Evolutionary conservation across 1,140 invertebrate species (phyloP).

Genomic region (Venturia canescens): DNA sequence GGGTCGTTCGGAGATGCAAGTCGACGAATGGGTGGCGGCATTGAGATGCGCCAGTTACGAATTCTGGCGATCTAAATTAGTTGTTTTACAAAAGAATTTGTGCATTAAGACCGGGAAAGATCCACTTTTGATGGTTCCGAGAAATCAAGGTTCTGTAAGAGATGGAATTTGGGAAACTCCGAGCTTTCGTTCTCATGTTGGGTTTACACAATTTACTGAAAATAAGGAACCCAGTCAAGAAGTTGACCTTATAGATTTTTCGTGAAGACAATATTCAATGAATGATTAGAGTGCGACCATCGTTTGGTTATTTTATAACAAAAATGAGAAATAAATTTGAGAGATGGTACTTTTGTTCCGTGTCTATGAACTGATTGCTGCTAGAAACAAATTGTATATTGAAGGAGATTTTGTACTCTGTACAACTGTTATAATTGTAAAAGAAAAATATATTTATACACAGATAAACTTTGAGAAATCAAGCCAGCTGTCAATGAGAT

Average conservation of each 20-base stretch:
- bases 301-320: too few relatives aligned
- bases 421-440: too few relatives aligned
- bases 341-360: too few relatives aligned
- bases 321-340: too few relatives aligned
- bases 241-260: constrained; percentile 70
- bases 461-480: too few relatives aligned
- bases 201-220: constrained; percentile 61
- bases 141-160: constrained; percentile 78
- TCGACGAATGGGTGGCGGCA: constrained; percentile 80
- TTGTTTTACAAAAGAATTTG: constrained; percentile 79
- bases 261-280: background rate
- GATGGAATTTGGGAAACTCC: constrained; percentile 70
- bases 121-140: constrained; percentile 80
- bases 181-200: constrained; percentile 72
- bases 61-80: constrained; percentile 78
- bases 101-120: constrained; percentile 80
- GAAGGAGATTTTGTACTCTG: too few relatives aligned
- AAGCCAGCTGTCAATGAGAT: too few relatives aligned
- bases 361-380: too few relatives aligned
- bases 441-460: too few relatives aligned
- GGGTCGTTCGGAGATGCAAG: constrained; percentile 80
- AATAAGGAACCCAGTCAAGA: constrained; percentile 65
- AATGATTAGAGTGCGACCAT: background rate
- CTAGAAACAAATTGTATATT: too few relatives aligned
- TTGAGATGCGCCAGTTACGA: constrained; percentile 81